Base-by-base conservation (phyloP, 2,113 vertebrate species). In the Apodemus speciosus region DNA sequence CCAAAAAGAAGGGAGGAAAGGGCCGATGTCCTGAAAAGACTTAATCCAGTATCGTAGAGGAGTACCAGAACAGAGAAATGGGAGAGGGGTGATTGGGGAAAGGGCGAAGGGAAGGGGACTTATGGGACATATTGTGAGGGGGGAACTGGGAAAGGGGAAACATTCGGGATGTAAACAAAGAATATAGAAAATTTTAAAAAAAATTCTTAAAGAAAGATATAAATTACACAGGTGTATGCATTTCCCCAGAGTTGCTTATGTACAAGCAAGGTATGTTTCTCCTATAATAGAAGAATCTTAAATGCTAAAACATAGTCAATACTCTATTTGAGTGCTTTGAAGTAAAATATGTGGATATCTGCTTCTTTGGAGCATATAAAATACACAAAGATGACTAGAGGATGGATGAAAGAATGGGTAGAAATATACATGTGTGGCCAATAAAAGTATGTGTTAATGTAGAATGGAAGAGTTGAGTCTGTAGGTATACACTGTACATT, bases 241-340 rank as follows among this genome's bases (percentile, higher is more conserved):
- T 91, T 92, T 89, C 13, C 69, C 56, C 46, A 93, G 77, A 92
- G 46, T n/a, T 15, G 20, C 76, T 87, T 46, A 18, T 53, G 71
- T 43, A 77, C 87, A 64, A 87, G 35, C 64, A 68, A 32, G 46
- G 30, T 75, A 93, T 51, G 71, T 90, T 73, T 93, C 71, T 72
- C 75, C 43, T 81, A 92, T 85, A 84, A 90, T 56, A 69, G 43
- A 90, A 90, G 73, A 89, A 73, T 64, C 46, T 30, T 91, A 49
- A 92, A 92, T 80, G 75, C 73, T 96, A 46, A 88, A 58, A 43
- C 83, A 53, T 71, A 89, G 43, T 89, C 83, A 58, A 79, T 79
- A 32, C 53, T 92, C 64, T 88, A 49, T 40, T 88, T 43, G 53
- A 89, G 10, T 68, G 30, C 64, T 91, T 71, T 58, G 16, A 25